Evolutionary conservation across 2,113 vertebrate species (phyloP), one percentile per base, ranked within the genome.

Genomic region (Phylloscopus trochilus): DNA sequence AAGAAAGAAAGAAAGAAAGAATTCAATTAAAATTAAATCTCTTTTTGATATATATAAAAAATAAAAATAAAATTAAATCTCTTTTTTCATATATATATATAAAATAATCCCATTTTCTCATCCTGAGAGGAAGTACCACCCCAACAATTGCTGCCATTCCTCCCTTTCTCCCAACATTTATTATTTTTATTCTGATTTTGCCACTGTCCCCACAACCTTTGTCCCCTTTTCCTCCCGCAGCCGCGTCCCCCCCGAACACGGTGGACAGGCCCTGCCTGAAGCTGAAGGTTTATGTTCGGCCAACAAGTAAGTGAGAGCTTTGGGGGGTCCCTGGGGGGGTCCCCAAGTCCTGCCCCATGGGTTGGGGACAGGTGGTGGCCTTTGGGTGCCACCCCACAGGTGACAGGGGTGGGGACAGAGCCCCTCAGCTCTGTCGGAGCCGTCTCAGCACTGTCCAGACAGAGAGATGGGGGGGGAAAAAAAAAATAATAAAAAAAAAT

Each of bases 241-340:
- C 99, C 6, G 98, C 99, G 0, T 98, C 99, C 3, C 99, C 98
- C 49, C 98, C 98, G 1, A 99, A 98, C 91, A 87, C 97, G 37
- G 98, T 98, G 91, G 99, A 99, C 94, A 98, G 97, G 84, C 98
- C 98, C 53, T 99, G 99, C 97, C 98, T 99, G 97, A 98, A 99
- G 95, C 98, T 99, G 83, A 99, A 99, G 93, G 98, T 99, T 82
- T 99, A 99, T 3, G 99, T 99, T 81, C 98, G 98, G 63, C 98
- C 98, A 3, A 98, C 98, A 64, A 99, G 98, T 99, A 59, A 98
- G 98, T 98, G 77, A 31, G 62, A 47, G 62, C 4, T 39, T 41
- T 41, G 20, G 59, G n/a, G 31, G 68, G 23, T 13, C 39, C 20
- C 6, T 3, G 33, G 52, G 49, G 47, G 52, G 2, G 9, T 12